Conservation (phyloP, 2,797 vertebrate species). For the Semotilus atromaculatus region DNA sequence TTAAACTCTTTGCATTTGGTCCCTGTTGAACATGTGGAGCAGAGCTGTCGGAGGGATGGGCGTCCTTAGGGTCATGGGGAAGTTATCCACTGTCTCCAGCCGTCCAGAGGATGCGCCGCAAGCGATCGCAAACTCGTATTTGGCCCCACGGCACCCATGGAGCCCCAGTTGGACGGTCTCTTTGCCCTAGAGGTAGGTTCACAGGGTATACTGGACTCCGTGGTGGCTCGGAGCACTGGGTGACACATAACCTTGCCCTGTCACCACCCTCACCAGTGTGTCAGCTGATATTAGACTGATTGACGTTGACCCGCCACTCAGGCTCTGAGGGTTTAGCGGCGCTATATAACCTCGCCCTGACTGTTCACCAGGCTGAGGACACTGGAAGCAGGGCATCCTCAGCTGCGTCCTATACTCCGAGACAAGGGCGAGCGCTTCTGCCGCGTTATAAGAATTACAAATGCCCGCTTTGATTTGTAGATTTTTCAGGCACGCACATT, state of each 20-base stretch:
- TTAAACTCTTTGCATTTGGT: constrained; percentile 39
- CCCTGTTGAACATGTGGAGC: constrained; percentile 49
- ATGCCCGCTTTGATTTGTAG: constrained; percentile 23
- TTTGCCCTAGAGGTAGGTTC: constrained; percentile 55
- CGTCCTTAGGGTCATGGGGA: constrained; percentile 48
- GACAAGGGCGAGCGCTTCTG: constrained; percentile 68
- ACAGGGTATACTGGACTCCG: constrained; percentile 73
- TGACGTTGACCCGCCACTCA: constrained; percentile 77
- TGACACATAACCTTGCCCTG: constrained; percentile 85
- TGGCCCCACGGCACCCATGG: constrained; percentile 21
- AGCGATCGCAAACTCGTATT: constrained; percentile 63
- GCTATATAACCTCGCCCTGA: constrained; percentile 79
- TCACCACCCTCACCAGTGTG: constrained; percentile 81
- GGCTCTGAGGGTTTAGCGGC: constrained; percentile 74
- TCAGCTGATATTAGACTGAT: constrained; percentile 79
- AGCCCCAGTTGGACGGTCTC: constrained; percentile 54
- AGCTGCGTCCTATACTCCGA: constrained; percentile 62
- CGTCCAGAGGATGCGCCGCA: constrained; percentile 53
- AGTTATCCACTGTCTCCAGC: constrained; percentile 61
- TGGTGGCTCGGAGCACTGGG: constrained; percentile 71
- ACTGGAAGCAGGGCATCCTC: constrained; percentile 70
- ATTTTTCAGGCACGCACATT: constrained; percentile 39
- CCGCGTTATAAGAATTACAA: constrained; percentile 59
- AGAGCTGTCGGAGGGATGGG: constrained; percentile 51
- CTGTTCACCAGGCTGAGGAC: constrained; percentile 71